Conservation (phyloP, 2,888 invertebrate species). For the Aromia moschata region DNA sequence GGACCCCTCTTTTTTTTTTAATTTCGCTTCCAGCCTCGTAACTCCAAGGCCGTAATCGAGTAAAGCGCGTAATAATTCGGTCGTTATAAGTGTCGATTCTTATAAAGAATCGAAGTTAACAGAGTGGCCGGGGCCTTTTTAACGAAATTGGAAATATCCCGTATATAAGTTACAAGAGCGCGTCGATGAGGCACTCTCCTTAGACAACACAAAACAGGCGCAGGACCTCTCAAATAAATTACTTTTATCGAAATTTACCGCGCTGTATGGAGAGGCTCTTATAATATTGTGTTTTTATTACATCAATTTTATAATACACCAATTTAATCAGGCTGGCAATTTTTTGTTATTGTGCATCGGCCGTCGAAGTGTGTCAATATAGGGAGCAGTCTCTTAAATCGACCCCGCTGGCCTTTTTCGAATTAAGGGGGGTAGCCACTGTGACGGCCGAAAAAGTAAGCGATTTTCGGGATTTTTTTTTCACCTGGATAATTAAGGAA, state of each 20-base stretch:
- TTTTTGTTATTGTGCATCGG: conserved; percentile 6
- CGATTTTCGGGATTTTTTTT: too few relatives aligned
- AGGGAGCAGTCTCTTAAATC: not conserved
- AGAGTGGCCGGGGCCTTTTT: conserved; percentile 63
- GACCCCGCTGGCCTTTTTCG: too few relatives aligned
- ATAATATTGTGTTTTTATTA: conserved; percentile 46
- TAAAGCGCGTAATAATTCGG: conserved; percentile 56
- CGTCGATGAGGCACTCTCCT: conserved; percentile 58
- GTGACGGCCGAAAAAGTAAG: too few relatives aligned
- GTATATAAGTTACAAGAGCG: conserved; percentile 60
- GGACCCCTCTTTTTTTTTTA: conserved; percentile 41
- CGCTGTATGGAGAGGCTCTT: conserved; percentile 46
- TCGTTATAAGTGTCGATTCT: conserved; percentile 62
- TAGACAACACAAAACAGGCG: conserved; percentile 56
- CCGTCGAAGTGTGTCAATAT: conserved; percentile 1
- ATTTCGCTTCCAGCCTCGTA: conserved; percentile 52
- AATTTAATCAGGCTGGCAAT: conserved; percentile 25
- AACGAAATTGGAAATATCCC: conserved; percentile 62
- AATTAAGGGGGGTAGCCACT: too few relatives aligned
- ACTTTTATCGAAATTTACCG: conserved; percentile 57
- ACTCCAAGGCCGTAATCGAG: conserved; percentile 50
- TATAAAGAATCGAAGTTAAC: conserved; percentile 59
- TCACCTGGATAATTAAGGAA: too few relatives aligned
- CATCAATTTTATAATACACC: conserved; percentile 28
- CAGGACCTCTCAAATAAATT: conserved; percentile 56